A percentile compares a stretch with the other conserved stretches of the same genome.
Evolutionary conservation across 2,797 vertebrate genomes (phyloP).

Genomic region (Danio kyathit): DNA sequence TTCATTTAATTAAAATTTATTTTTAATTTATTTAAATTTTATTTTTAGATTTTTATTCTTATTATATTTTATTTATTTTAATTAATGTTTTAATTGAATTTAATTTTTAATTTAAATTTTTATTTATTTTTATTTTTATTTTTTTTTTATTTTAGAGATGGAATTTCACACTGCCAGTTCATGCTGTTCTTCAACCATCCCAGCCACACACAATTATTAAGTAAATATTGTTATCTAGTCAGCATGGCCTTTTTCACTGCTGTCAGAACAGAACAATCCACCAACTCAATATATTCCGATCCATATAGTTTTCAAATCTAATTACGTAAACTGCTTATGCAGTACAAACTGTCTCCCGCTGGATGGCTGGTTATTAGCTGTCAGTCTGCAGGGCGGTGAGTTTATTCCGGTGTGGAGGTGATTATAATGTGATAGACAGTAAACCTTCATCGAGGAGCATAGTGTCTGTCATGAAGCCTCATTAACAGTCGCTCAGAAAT

Average conservation of each 20-base stretch:
- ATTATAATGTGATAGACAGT: neutral
- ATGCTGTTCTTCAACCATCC: neutral
- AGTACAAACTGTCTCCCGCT: neutral
- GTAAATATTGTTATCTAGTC: neutral
- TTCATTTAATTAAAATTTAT: no score
- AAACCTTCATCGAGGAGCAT: neutral
- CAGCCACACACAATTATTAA: neutral
- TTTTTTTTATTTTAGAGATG: no score
- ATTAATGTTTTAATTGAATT: no score
- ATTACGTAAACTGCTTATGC: neutral
- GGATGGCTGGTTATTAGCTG: slow-evolving; percentile 1
- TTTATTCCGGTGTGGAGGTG: neutral
- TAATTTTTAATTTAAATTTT: no score
- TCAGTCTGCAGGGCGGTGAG: neutral
- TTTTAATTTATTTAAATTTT: no score
- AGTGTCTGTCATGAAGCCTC: neutral
- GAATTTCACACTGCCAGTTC: neutral
- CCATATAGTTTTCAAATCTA: neutral
- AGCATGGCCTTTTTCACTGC: neutral
- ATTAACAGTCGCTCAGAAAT: slow-evolving; percentile 6
- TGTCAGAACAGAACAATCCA: neutral
- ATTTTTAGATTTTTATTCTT: no score
- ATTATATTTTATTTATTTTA: no score
- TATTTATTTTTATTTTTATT: no score
- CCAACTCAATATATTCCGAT: neutral